Base-by-base conservation (phyloP, 2,888 invertebrate genomes). In the Taenaris catops region DNA sequence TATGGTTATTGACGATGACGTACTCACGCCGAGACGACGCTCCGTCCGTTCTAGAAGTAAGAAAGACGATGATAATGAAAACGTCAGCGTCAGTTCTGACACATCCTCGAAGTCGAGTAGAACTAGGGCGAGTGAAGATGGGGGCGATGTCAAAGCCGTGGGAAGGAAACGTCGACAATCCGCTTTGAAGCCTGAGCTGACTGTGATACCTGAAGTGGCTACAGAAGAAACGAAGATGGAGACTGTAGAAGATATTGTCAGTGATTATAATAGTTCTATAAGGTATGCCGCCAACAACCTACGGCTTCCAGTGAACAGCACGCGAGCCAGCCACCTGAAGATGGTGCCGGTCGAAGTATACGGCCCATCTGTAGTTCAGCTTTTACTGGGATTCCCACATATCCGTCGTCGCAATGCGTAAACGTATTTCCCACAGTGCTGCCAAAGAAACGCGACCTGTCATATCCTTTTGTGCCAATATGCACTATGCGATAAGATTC, bases 171-270 rank as follows among this genome's bases (percentile, higher is more conserved):
- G 70, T 0, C 60, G 74, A 20, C 81, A 73, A 32, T 66, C 80
- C 0, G 54, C 64, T 8, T 29, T 80, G 12, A 84, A 80, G 36
- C 66, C 83, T 0, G 87, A 87, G 16, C 34, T 87, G 38, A 71
- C 83, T 17, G 86, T 78, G 33, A 87, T 87, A 49, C 87, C 87
- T 0, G 87, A 87, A 43, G 63, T 63, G n/a, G 48, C 58, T 0
- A 54, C 57, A 0, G 83, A 80, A 24, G 79, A 76, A 1, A 44
- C 57, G 0, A 49, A 33, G 48, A 6, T 60, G 48, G 34, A 54
- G 44, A 27, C 31, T 23, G 4, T 40, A n/a, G 57, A 57, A 1
- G 58, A 69, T 29, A 44, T 60, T 23, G 50, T 73, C 1, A 56
- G 44, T 8, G 74, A 75, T 25, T 75, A 73, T 47, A 71, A 78